Conservation (phyloP, 2,113 vertebrate species). For the Solenodon paradoxus region DNA sequence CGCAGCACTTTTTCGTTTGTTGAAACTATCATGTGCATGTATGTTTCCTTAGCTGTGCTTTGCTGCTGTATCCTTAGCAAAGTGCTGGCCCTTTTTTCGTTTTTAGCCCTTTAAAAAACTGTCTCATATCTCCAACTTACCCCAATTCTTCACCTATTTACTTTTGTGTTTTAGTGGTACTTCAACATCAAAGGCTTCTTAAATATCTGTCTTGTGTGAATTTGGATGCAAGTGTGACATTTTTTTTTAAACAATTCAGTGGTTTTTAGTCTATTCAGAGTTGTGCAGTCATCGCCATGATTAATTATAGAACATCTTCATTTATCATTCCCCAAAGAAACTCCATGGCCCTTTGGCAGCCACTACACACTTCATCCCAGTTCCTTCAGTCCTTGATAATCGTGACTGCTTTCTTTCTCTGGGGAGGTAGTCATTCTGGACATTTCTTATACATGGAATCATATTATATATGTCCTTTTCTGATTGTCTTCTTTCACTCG, state of each 20-base stretch:
- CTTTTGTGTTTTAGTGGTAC: neutral
- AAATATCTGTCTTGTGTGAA: constrained; percentile 29
- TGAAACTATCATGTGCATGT: neutral
- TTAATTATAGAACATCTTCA: constrained; percentile 21
- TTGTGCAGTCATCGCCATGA: neutral
- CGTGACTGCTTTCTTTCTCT: neutral
- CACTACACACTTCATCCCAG: neutral
- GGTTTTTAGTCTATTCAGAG: constrained; percentile 32
- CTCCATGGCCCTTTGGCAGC: neutral
- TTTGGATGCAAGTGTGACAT: constrained; percentile 28
- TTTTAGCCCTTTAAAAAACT: neutral
- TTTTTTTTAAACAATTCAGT: neutral
- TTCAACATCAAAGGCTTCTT: constrained; percentile 31
- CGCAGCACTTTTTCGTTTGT: neutral
- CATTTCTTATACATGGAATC: neutral
- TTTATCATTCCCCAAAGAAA: neutral
- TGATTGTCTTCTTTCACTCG: neutral
- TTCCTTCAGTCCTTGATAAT: neutral
- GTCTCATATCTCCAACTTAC: neutral
- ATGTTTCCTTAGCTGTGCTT: neutral
- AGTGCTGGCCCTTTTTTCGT: neutral
- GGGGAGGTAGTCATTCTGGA: neutral
- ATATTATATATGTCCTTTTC: neutral
- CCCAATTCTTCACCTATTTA: neutral
- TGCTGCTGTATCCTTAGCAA: neutral